Percentiles rank a stretch among this genome's conserved stretches.
These are phyloP conservation scores for Acanthornis magna DNA, from an alignment of 2,797 vertebrate species.

Conservation along the genomic window DNA sequence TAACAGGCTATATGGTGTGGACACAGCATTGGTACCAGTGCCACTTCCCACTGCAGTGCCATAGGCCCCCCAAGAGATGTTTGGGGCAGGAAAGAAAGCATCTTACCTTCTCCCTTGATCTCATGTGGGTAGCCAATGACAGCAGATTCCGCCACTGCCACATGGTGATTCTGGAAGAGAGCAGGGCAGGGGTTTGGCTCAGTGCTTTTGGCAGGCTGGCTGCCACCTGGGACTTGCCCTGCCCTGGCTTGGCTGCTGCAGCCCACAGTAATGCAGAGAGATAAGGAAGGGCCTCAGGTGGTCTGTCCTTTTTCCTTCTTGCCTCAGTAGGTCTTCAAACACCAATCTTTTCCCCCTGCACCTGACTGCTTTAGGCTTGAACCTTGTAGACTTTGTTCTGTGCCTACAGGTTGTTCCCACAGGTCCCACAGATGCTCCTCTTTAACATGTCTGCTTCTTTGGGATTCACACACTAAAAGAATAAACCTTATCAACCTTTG, in stretches of 20 bases:
- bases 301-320: not conserved
- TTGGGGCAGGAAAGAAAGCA: not conserved
- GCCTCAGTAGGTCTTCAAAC: not conserved
- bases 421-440: not conserved
- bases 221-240: not conserved
- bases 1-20: not conserved
- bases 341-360: not conserved
- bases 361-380: not conserved
- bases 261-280: not conserved
- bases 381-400: not conserved
- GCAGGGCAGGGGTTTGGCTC: not conserved
- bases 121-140: constrained; percentile 69
- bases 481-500: not conserved
- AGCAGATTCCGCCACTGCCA: constrained; percentile 71
- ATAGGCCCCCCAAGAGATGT: fast-evolving
- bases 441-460: not conserved
- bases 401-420: not conserved
- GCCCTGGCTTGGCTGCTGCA: not conserved
- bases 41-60: not conserved
- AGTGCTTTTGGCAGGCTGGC: not conserved
- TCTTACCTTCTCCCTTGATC: constrained; percentile 74
- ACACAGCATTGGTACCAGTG: not conserved
- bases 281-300: not conserved
- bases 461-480: not conserved
- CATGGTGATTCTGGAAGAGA: constrained; percentile 63